phyloP scores from a whole-genome alignment of 2,888 invertebrate species.

The Ochropacha duplaris region DNA sequence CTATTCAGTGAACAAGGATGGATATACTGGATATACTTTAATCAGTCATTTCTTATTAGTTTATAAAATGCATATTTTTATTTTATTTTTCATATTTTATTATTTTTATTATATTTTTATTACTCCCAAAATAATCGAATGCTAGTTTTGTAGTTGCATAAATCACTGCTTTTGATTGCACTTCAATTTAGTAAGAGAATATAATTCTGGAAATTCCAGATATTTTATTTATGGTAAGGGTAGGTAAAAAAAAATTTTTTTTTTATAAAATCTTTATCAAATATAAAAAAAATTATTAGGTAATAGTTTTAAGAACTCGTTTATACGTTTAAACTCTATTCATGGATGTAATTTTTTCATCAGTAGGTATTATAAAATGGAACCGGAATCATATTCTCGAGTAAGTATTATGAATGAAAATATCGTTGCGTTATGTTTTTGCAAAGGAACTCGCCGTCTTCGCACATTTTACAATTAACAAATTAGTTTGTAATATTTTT shows the following conservation, averaged over 20 bases:
- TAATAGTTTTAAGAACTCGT: too few relatives aligned
- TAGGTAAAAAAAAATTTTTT: too few relatives aligned
- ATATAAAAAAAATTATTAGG: too few relatives aligned
- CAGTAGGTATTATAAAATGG: not conserved
- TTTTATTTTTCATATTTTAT: too few relatives aligned
- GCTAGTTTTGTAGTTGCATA: not conserved
- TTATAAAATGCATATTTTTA: too few relatives aligned
- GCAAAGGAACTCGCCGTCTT: constrained; percentile 1
- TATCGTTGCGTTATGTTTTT: constrained; percentile 3
- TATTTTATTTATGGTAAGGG: not conserved
- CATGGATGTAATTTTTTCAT: not conserved
- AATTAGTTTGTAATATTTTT: not conserved
- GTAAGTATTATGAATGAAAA: too few relatives aligned
- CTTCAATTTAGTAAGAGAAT: not conserved
- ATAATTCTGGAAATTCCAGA: not conserved
- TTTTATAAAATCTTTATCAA: too few relatives aligned
- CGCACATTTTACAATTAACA: not conserved
- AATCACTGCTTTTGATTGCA: not conserved
- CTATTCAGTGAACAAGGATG: not conserved
- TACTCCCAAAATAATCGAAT: constrained; percentile 3
- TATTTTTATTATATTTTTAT: not conserved
- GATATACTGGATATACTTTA: too few relatives aligned
- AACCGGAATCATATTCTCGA: not conserved
- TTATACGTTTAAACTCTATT: constrained; percentile 9
- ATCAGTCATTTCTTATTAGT: too few relatives aligned